phyloP scores from a whole-genome alignment of 2,888 invertebrate species.

The Anagyrus pseudococci region DNA sequence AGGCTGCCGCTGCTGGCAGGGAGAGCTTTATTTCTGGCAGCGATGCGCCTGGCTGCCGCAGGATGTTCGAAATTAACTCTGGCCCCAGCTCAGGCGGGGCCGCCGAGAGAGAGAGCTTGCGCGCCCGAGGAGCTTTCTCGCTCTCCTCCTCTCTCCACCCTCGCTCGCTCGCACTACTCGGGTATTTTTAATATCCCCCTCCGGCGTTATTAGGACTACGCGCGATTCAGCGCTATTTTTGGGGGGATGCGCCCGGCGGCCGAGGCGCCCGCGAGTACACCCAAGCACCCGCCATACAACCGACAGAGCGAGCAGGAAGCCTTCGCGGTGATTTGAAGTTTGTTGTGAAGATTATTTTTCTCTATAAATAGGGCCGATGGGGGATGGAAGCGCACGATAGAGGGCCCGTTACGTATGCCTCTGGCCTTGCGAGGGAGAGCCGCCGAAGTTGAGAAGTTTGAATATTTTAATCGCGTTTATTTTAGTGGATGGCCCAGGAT shows the following conservation, averaged over 20 bases:
- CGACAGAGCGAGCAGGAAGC: no score
- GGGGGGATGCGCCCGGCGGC: background rate
- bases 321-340: no score
- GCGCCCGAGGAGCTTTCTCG: background rate
- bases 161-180: background rate
- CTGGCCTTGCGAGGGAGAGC: no score
- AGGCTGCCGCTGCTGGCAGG: background rate
- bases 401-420: no score
- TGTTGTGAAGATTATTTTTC: no score
- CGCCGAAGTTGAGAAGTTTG: no score
- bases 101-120: background rate
- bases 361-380: no score
- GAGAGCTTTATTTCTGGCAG: slow-evolving; percentile 31
- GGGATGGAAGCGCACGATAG: no score
- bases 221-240: background rate
- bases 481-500: no score
- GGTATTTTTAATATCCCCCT: background rate
- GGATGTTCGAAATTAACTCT: slow-evolving; percentile 32
- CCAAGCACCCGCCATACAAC: background rate
- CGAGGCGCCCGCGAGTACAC: background rate
- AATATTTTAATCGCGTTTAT: no score
- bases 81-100: background rate
- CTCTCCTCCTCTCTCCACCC: background rate
- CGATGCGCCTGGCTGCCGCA: slow-evolving; percentile 14
- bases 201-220: background rate